Evolutionary conservation across 2,888 invertebrate species (phyloP).

Genomic region (Drosophila ustulata): DNA sequence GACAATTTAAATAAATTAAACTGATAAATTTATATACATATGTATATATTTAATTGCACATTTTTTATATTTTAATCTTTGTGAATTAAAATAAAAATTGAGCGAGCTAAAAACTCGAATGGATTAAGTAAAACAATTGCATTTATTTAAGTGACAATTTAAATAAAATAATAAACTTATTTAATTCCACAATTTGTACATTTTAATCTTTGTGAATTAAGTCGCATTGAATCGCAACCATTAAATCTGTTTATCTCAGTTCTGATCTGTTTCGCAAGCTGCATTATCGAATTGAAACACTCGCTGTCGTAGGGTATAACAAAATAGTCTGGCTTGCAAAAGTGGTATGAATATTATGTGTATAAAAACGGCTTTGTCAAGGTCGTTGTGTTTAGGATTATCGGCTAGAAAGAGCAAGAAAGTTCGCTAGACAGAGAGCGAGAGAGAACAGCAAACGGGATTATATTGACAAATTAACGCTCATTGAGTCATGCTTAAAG

Average conservation of each 20-base stretch:
- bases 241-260: background rate
- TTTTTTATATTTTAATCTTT: no score
- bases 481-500: conserved; percentile 32
- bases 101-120: no score
- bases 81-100: no score
- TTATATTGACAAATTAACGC: conserved; percentile 27
- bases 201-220: no score
- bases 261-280: background rate
- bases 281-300: background rate
- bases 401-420: conserved; percentile 15
- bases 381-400: conserved; percentile 44
- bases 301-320: background rate
- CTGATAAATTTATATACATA: no score
- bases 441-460: conserved; percentile 1
- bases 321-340: conserved; percentile 1
- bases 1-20: no score
- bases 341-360: conserved; percentile 10
- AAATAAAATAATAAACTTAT: no score
- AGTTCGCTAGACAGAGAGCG: conserved; percentile 1
- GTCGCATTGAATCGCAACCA: no score
- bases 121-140: no score
- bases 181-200: no score
- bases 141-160: no score
- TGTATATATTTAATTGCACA: no score
- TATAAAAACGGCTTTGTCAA: conserved; percentile 52